phyloP scores from a whole-genome alignment of 1,140 invertebrate species.

The Macrotrachela quadricornifera region DNA sequence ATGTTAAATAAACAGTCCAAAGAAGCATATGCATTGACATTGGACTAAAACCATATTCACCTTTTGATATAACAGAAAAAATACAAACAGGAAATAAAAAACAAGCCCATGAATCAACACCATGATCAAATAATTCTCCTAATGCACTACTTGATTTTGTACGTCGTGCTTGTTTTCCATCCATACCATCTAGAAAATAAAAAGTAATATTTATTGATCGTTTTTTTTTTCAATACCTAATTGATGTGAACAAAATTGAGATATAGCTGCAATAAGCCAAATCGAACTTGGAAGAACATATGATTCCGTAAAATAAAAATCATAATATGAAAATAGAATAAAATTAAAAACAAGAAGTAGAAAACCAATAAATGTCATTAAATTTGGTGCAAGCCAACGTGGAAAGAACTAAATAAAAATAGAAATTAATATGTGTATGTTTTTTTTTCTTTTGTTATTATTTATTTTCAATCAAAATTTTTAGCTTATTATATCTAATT shows the following conservation, averaged over 20 bases:
- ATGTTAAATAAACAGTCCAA: constrained; percentile 45
- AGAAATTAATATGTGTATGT: no score
- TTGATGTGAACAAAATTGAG: constrained; percentile 78
- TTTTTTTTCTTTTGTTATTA: no score
- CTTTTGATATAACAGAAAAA: constrained; percentile 59
- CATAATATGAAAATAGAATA: constrained; percentile 62
- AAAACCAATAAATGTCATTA: constrained; percentile 27
- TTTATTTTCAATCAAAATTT: no score
- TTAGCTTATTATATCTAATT: no score
- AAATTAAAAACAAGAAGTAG: constrained; percentile 22
- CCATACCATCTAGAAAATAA: constrained; percentile 29
- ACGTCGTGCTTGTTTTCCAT: constrained; percentile 36
- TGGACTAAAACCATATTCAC: constrained; percentile 20
- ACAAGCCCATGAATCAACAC: constrained; percentile 49
- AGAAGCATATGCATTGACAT: constrained; percentile 8
- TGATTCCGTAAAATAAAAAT: constrained; percentile 37
- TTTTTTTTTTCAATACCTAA: constrained; percentile 43
- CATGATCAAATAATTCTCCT: constrained; percentile 35
- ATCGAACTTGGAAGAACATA: constrained; percentile 49
- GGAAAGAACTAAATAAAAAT: constrained; percentile 15
- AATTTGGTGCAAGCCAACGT: constrained; percentile 29
- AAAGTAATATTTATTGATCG: no score
- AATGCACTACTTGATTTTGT: constrained; percentile 32
- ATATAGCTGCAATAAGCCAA: constrained; percentile 58
- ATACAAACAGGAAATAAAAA: constrained; percentile 70